phyloP scores from a whole-genome alignment of 1,140 invertebrate genomes.

The Charaxes varanes region DNA sequence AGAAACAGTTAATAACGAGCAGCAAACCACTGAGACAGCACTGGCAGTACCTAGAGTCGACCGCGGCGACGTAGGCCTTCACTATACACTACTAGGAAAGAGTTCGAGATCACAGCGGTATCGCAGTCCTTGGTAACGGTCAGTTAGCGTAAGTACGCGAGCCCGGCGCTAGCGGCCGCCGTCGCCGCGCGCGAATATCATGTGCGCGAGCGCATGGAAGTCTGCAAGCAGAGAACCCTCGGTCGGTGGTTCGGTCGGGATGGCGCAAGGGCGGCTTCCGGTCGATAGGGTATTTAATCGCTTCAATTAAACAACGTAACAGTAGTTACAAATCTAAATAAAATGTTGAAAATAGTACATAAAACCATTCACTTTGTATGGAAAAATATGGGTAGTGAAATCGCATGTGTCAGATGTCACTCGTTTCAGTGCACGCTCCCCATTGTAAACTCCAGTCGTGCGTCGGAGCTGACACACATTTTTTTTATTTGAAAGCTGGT shows the following conservation, averaged over 20 bases:
- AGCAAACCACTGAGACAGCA: slow-evolving; percentile 68
- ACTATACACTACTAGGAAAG: slow-evolving; percentile 51
- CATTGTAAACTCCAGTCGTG: slow-evolving; percentile 16
- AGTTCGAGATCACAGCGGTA: slow-evolving; percentile 58
- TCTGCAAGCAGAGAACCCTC: slow-evolving; percentile 77
- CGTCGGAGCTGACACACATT: slow-evolving; percentile 14
- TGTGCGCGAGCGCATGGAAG: slow-evolving; percentile 83
- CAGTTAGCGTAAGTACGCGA: slow-evolving; percentile 52
- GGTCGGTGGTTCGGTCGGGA: no score
- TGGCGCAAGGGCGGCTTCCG: no score
- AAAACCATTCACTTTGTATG: no score
- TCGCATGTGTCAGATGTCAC: no score
- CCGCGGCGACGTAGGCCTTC: slow-evolving; percentile 44
- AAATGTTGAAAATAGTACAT: no score
- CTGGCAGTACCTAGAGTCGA: slow-evolving; percentile 60
- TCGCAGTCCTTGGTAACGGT: slow-evolving; percentile 45
- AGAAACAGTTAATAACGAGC: slow-evolving; percentile 66
- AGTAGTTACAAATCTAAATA: no score
- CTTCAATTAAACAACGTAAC: no score
- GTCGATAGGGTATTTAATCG: no score
- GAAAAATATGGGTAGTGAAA: no score
- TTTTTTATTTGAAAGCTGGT: no score
- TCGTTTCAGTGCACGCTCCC: no score
- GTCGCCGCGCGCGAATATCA: slow-evolving; percentile 79
- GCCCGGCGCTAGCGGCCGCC: slow-evolving; percentile 70